Base-by-base conservation (phyloP, 1,140 invertebrate species). In the Pissodes strobi region DNA sequence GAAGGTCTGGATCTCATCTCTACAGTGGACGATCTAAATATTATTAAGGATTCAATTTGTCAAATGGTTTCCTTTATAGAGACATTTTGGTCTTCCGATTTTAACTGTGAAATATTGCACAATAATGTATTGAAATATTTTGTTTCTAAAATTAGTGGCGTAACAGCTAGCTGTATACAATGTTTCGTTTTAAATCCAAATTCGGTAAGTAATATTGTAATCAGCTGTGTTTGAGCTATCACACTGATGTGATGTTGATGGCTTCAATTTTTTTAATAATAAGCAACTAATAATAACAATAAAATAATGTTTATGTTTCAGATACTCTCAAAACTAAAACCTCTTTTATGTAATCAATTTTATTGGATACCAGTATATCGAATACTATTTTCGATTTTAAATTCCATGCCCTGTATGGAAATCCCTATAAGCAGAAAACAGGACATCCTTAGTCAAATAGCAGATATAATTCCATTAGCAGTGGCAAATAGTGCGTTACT, bases 121-220 rank as follows among this genome's bases (percentile, higher is more conserved):
- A 53, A 37, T 37, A 34, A 53, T 38, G 1, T 18, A n/a, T 34
- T 37, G 17, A 34, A 53, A 34, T 53, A 53, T 38, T 37, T 53
- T 19, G 8, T 37, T 19, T 5, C 15, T 15, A 53, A 37, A 22
- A 22, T 37, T 19, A 6, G 9, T 37, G 15, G 2, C 12, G 3
- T 53, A 19, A 38, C 51, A 1, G n/a, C 9, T 18, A 37, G 1
- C 1, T 38, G 15, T 19, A 34, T 53, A 10, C 3, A n/a, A 37
- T 37, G 13, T 17, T 12, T 0, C 10, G 18, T 8, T 37, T 18
- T 53, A 17, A 30, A 38, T 53, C 1, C 25, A 37, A 13, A 37
- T 17, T 12, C 18, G 34, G 51, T 53, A 53, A 53, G 51, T 21
- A 37, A 23, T n/a, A 4, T 23, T 49, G 12, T 49, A 25, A 23